A percentile compares a stretch with the other conserved stretches of the same genome.
Evolutionary conservation across 2,113 vertebrate species (phyloP).

Genomic region (Cottus gobio): DNA sequence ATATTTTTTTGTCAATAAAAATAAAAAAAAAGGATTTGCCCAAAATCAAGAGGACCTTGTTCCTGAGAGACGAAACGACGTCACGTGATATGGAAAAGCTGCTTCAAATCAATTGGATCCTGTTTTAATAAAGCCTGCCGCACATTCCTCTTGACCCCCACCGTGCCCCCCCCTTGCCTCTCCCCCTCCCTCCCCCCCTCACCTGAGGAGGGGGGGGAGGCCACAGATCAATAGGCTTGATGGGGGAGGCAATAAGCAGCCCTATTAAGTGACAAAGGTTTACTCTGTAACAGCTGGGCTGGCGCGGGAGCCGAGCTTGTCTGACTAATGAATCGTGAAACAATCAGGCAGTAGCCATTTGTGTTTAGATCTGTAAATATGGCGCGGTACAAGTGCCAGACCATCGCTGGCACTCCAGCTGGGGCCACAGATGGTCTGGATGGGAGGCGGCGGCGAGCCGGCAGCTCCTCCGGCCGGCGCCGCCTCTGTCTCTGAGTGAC

Average conservation of each 20-base stretch:
- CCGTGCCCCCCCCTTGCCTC: background rate
- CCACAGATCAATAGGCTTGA: constrained; percentile 99
- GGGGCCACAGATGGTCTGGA: constrained; percentile 99
- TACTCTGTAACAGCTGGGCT: constrained; percentile 99
- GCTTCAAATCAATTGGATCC: constrained; percentile 34
- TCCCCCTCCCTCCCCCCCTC: constrained; percentile 59
- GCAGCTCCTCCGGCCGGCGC: constrained; percentile 85
- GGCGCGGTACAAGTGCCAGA: constrained; percentile 99
- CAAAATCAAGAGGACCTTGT: too few relatives aligned
- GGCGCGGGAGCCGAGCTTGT: constrained; percentile 98
- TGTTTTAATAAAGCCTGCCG: constrained; percentile 59
- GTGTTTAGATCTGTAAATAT: constrained; percentile 99
- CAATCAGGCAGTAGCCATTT: constrained; percentile 99
- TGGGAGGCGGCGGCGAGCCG: constrained; percentile 86
- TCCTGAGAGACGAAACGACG: too few relatives aligned
- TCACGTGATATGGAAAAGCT: too few relatives aligned
- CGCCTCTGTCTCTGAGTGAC: constrained; percentile 87
- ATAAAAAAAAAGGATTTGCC: too few relatives aligned
- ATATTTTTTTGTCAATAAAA: too few relatives aligned
- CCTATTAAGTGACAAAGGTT: constrained; percentile 99
- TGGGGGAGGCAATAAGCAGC: constrained; percentile 98
- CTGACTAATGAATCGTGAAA: constrained; percentile 99
- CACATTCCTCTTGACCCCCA: constrained; percentile 44
- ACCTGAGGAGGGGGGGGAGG: constrained; percentile 89
- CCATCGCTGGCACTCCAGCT: constrained; percentile 99